These are phyloP conservation scores for Pitta sordida DNA, from an alignment of 2,113 vertebrate genomes.

Conservation along the genomic window DNA sequence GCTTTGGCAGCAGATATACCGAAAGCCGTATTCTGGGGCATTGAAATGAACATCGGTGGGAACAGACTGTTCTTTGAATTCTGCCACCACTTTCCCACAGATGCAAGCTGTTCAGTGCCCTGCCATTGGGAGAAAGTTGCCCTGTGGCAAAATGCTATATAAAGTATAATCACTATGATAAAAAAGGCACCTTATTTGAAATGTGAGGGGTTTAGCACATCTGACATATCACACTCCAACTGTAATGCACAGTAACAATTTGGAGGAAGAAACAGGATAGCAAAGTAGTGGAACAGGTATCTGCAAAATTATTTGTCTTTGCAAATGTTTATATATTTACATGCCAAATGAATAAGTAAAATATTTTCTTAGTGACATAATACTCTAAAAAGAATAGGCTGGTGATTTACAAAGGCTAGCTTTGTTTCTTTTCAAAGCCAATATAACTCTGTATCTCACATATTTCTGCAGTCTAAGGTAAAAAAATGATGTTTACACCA, in stretches of 20 bases:
- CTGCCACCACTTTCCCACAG: neutral
- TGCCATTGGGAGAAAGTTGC: conserved; percentile 9
- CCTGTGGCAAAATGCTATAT: conserved; percentile 23
- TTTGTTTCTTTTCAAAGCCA: neutral
- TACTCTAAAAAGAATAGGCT: neutral
- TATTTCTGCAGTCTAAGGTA: conserved; percentile 23
- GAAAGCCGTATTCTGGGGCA: neutral
- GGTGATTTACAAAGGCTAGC: neutral
- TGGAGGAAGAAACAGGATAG: neutral
- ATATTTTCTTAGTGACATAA: neutral
- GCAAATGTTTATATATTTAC: neutral
- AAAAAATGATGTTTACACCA: conserved; percentile 18
- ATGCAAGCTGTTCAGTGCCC: conserved; percentile 31
- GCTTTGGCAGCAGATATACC: neutral
- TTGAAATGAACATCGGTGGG: neutral
- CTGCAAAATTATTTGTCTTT: neutral
- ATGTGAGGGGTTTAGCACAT: neutral
- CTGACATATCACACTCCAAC: neutral
- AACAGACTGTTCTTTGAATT: conserved; percentile 53
- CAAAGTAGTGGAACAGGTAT: neutral
- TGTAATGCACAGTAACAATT: neutral
- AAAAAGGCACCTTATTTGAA: neutral
- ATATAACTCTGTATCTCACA: neutral
- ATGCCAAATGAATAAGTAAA: neutral
- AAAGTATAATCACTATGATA: neutral